Evolutionary conservation across 2,797 vertebrate genomes (phyloP).

Genomic region (Orientallactaga sibirica): DNA sequence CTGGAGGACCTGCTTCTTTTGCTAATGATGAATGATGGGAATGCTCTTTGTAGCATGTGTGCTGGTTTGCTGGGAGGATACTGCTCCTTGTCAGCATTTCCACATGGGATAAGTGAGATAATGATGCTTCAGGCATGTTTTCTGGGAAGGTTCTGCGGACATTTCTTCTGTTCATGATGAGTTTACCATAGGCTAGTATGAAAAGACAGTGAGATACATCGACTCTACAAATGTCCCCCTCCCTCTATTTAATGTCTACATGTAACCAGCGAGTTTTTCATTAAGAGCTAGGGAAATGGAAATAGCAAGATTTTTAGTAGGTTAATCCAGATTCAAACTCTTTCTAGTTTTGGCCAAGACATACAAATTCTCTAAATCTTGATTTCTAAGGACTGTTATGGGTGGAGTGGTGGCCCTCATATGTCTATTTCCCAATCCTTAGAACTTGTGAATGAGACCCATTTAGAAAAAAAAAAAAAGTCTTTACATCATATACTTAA

Average conservation of each 20-base stretch:
- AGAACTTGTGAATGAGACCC: background rate
- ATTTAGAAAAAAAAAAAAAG: background rate
- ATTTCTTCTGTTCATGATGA: background rate
- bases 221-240: background rate
- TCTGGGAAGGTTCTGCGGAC: background rate
- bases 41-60: background rate
- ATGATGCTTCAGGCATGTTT: background rate
- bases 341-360: background rate
- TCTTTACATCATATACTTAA: background rate
- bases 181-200: background rate
- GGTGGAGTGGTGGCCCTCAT: background rate
- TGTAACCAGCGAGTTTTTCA: background rate
- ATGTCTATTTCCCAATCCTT: background rate
- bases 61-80: background rate
- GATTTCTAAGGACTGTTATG: background rate
- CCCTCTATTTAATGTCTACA: background rate
- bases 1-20: constrained; percentile 49
- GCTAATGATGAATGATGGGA: constrained; percentile 18
- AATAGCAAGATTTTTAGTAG: background rate
- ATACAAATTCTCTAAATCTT: constrained; percentile 47
- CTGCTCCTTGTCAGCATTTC: constrained; percentile 38
- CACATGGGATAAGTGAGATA: background rate
- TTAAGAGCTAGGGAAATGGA: background rate
- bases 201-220: background rate
- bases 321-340: constrained; percentile 46